Conservation (phyloP, 2,888 invertebrate species). For the Zele albiditarsus region DNA sequence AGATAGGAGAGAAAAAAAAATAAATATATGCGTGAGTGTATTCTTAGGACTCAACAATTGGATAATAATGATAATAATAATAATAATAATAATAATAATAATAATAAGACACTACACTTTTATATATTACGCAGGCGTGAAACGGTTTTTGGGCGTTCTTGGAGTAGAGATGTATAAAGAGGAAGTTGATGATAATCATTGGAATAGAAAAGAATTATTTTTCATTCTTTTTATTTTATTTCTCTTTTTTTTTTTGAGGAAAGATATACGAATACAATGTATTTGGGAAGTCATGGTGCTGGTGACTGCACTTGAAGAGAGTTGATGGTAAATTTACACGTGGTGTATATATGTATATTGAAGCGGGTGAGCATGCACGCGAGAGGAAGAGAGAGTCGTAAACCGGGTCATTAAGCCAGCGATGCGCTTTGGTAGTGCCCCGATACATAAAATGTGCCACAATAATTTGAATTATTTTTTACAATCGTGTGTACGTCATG, state of each 20-base stretch:
- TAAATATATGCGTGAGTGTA: not conserved
- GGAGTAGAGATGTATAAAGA: not conserved
- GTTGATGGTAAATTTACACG: not conserved
- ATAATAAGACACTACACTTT: not conserved
- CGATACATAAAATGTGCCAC: not conserved
- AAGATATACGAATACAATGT: no score
- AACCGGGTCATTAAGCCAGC: constrained; percentile 52
- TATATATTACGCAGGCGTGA: not conserved
- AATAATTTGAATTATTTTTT: not conserved
- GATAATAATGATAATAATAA: constrained; percentile 5
- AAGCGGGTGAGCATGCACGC: constrained; percentile 31
- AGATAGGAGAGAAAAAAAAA: constrained; percentile 14
- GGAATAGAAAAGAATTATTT: not conserved
- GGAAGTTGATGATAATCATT: constrained; percentile 23
- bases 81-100: not conserved
- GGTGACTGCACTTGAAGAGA: not conserved
- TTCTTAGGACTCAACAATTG: not conserved
- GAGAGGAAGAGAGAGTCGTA: constrained; percentile 47
- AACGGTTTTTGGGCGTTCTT: not conserved
- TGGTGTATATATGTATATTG: not conserved
- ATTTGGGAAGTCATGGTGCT: no score
- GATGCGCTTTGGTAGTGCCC: constrained; percentile 17
- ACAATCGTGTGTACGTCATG: not conserved
- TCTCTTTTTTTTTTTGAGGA: no score
- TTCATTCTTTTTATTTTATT: not conserved